A percentile compares a stretch with the other conserved stretches of the same genome.
phyloP scores from a whole-genome alignment of 1,140 invertebrate genomes.

The Camponotus floridanus region DNA sequence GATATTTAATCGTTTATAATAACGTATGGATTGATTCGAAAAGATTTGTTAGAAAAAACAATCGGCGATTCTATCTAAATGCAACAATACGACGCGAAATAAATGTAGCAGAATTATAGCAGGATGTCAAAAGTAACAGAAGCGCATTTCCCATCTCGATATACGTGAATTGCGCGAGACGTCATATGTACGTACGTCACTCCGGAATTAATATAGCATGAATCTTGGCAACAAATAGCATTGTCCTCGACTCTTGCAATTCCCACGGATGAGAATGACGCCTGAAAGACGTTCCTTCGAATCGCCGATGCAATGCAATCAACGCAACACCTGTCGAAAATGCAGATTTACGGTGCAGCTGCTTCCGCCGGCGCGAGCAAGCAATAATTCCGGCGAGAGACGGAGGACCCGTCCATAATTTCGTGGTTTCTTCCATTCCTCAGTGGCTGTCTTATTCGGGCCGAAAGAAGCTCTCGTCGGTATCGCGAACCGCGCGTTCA shows the following conservation, averaged over 20 bases:
- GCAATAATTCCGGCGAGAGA: slow-evolving; percentile 73
- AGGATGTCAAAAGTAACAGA: background rate
- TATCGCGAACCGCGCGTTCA: background rate
- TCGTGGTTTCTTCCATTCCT: slow-evolving; percentile 73
- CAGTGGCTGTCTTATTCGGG: slow-evolving; percentile 26
- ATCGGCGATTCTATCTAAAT: background rate
- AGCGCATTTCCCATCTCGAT: background rate
- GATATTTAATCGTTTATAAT: background rate
- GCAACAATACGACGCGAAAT: background rate
- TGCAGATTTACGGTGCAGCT: slow-evolving; percentile 79
- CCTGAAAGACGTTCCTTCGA: slow-evolving; percentile 48
- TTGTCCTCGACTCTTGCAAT: slow-evolving; percentile 38
- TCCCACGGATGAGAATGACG: slow-evolving; percentile 45
- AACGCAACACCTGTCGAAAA: slow-evolving; percentile 79
- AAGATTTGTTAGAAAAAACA: background rate
- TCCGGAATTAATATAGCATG: slow-evolving; percentile 28
- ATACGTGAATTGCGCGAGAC: background rate
- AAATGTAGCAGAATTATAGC: background rate
- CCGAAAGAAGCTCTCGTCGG: background rate
- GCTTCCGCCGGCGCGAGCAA: slow-evolving; percentile 72
- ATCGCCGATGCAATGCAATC: slow-evolving; percentile 70
- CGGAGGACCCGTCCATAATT: slow-evolving; percentile 69
- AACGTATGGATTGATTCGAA: background rate
- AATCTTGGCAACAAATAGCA: slow-evolving; percentile 34
- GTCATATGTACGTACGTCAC: background rate